Base-by-base conservation (phyloP, 2,888 invertebrate genomes). In the Macrophya alboannulata region DNA sequence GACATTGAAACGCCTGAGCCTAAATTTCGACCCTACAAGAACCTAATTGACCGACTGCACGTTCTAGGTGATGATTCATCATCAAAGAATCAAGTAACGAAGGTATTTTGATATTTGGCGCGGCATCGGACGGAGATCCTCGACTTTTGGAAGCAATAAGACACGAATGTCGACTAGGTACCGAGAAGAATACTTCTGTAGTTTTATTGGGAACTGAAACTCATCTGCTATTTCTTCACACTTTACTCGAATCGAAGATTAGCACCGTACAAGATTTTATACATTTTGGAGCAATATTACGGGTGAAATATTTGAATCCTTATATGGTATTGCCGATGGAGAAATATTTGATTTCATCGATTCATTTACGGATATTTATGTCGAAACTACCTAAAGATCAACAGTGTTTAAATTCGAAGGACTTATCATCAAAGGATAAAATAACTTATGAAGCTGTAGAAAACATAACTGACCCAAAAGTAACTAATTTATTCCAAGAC, bases 401-500 rank as follows among this genome's bases (percentile, higher is more conserved):
- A 25, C 62, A 62, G 21, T 62, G 21, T 1, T 10, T 62, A 9
- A 25, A 21, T 25, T 5, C 5, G 4, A 62, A 25, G n/a, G 62
- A 62, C 62, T 62, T 62, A 62, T 62, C 4, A 12, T 62, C 1
- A 12, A 48, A 48, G 12, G 89, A 90, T 48, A 89, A 89, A 85
- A 89, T 90, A 89, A 90, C 89, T 86, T 90, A 87, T 77, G 72
- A 45, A 72, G 87, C 90, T 10, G 88, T 88, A 8, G 86, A 89
- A 55, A 89, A 88, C 87, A 88, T 90, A 65, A 88, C 86, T 84
- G 84, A 89, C 76, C 83, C 85, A 25, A 87, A 87, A 85, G 86
- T 89, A 62, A 85, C 81, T n/a, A 79, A 85, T 43, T 62, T 89
- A 51, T 72, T 89, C 43, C 77, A 87, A 86, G 25, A 87, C 45